phyloP scores from a whole-genome alignment of 2,888 invertebrate genomes.

The Microctonus hyperodae region DNA sequence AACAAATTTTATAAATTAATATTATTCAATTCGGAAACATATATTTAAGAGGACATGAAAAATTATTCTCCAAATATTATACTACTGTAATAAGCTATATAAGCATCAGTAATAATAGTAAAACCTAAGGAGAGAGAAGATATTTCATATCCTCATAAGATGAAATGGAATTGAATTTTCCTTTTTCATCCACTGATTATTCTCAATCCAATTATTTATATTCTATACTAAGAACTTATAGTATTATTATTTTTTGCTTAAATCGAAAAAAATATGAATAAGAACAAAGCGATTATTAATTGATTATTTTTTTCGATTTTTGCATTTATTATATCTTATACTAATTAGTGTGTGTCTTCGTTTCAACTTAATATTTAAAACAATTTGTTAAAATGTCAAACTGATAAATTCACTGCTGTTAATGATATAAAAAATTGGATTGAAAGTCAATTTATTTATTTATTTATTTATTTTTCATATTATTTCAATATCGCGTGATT shows the following conservation, averaged over 20 bases:
- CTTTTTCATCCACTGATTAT: background rate
- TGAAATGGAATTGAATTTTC: background rate
- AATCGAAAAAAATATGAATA: background rate
- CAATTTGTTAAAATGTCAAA: background rate
- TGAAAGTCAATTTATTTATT: background rate
- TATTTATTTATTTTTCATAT: no score
- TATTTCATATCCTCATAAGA: background rate
- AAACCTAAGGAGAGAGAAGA: background rate
- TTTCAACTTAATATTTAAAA: background rate
- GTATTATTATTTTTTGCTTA: background rate
- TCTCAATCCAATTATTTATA: background rate
- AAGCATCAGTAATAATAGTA: background rate
- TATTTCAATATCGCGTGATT: background rate
- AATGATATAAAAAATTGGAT: background rate
- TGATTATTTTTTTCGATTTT: background rate
- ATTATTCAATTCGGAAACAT: background rate
- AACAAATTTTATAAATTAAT: background rate
- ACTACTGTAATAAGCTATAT: background rate
- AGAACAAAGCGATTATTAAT: background rate
- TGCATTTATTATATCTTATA: background rate
- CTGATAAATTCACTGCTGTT: background rate
- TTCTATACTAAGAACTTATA: background rate
- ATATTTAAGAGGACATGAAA: slow-evolving; percentile 33
- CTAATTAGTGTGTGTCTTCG: no score
- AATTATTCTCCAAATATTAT: background rate